Evolutionary conservation across 2,888 invertebrate genomes (phyloP), one percentile per base, ranked within the genome.

Genomic region (Polyommatus iphigenia): DNA sequence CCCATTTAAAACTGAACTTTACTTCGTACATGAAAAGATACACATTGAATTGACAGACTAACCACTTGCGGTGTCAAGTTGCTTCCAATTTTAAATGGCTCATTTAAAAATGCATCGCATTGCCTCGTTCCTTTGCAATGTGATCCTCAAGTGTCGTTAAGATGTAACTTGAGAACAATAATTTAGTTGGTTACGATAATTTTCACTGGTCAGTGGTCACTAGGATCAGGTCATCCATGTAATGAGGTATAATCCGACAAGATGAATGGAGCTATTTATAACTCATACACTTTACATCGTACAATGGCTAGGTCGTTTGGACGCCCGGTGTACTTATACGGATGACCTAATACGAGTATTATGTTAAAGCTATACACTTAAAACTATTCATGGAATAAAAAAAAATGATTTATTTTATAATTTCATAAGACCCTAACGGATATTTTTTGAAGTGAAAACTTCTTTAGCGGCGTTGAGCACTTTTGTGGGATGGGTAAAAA

Each of bases 231-330:
- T 59, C n/a, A n/a, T 59, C 20, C 15, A n/a, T 59, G 13, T 75
- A 75, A 54, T 75, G 24, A 54, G 72, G 13, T 46, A 54, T 75
- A 75, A 75, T 75, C 50, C 29, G 75, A 29, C 75, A 32, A 54
- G 50, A 75, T 75, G 75, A 75, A 75, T 75, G 50, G 29, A 41
- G 41, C 72, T 72, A 72, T 71, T 57, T 71, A 36, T 71, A 77
- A 13, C 73, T 46, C 75, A 54, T 75, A 54, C 75, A 54, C 13
- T 18, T 24, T 24, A 8, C 15, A 73, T 1, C 32, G 36, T 57
- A 71, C 50, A 71, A 71, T 77, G 29, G n/a, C 54, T 71, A 54
- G 29, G 24, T 18, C 29, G 50, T 71, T 24, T 4, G 20, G 24
- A 62, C 77, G 10, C 72, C 54, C 71, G 57, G 0, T 54, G 57